Evolutionary conservation across 2,888 invertebrate species (phyloP).

Genomic region (Pseudoips prasinana): DNA sequence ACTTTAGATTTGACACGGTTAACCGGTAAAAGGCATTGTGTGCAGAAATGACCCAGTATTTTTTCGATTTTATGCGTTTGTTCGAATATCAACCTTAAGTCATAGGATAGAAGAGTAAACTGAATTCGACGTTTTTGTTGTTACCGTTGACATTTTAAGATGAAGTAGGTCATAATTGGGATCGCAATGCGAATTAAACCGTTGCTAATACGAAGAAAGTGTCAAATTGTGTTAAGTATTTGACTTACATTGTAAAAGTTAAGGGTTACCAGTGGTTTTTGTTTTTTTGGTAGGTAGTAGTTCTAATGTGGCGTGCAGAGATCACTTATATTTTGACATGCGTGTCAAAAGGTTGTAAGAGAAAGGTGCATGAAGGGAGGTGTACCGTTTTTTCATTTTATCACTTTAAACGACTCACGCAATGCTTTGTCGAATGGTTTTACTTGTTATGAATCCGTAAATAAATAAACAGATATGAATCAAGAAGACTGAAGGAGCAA

Average conservation of each 20-base stretch:
- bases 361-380: constrained; percentile 18
- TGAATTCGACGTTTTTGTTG: constrained; percentile 12
- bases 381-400: constrained; percentile 23
- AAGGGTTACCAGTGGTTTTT: constrained; percentile 29
- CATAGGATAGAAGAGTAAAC: constrained; percentile 8
- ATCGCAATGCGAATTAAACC: constrained; percentile 48
- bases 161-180: constrained; percentile 54
- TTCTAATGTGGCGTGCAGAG: constrained; percentile 24
- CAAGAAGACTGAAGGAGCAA: too few relatives aligned
- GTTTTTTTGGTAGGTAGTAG: constrained; percentile 14
- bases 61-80: constrained; percentile 14
- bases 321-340: constrained; percentile 36
- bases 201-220: constrained; percentile 48
- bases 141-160: constrained; percentile 35
- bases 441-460: too few relatives aligned
- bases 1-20: constrained; percentile 57
- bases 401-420: constrained; percentile 23
- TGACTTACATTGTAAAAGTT: constrained; percentile 43
- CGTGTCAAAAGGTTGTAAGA: constrained; percentile 35
- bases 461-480: too few relatives aligned
- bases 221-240: constrained; percentile 43
- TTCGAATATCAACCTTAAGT: constrained; percentile 19
- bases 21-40: constrained; percentile 35
- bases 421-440: constrained; percentile 9
- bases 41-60: constrained; percentile 22